A percentile compares a stretch with the other conserved stretches of the same genome.
phyloP scores from a whole-genome alignment of 1,140 invertebrate genomes.

The Centruroides sculpturatus region DNA sequence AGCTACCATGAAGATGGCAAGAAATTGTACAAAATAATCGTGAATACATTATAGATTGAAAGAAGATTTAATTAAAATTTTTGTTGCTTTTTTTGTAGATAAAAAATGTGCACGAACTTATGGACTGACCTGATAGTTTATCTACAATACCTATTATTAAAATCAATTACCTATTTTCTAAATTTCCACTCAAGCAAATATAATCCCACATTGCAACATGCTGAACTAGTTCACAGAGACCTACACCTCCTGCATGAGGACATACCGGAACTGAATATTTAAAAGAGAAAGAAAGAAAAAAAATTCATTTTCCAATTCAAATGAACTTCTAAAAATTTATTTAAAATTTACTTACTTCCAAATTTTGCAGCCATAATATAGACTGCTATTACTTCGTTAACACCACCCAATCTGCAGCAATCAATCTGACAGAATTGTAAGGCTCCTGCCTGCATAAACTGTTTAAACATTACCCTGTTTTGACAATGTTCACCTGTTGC shows the following conservation, averaged over 20 bases:
- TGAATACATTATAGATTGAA: too few species aligned
- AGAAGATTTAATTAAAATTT: too few species aligned
- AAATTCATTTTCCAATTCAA: background rate
- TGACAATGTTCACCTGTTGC: slow-evolving; percentile 85
- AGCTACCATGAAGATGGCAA: too few species aligned
- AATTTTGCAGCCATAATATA: slow-evolving; percentile 67
- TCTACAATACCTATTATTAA: background rate
- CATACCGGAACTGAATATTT: slow-evolving; percentile 63
- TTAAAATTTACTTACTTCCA: slow-evolving; percentile 34
- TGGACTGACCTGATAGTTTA: too few species aligned
- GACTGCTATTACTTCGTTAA: slow-evolving; percentile 75
- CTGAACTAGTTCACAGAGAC: slow-evolving; percentile 83
- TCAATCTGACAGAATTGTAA: slow-evolving; percentile 84
- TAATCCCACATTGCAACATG: slow-evolving; percentile 83
- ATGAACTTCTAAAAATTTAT: background rate
- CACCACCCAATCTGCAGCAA: slow-evolving; percentile 65
- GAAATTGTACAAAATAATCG: too few species aligned
- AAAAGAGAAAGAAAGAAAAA: background rate
- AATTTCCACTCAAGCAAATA: slow-evolving; percentile 41
- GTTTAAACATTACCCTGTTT: slow-evolving; percentile 84
- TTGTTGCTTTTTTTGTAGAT: too few species aligned
- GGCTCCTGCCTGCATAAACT: slow-evolving; percentile 61
- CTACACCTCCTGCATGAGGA: slow-evolving; percentile 83
- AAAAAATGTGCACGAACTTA: too few species aligned
- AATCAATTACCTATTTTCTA: slow-evolving; percentile 8